Conservation (phyloP, 2,113 vertebrate species). For the Myodes glareolus region DNA sequence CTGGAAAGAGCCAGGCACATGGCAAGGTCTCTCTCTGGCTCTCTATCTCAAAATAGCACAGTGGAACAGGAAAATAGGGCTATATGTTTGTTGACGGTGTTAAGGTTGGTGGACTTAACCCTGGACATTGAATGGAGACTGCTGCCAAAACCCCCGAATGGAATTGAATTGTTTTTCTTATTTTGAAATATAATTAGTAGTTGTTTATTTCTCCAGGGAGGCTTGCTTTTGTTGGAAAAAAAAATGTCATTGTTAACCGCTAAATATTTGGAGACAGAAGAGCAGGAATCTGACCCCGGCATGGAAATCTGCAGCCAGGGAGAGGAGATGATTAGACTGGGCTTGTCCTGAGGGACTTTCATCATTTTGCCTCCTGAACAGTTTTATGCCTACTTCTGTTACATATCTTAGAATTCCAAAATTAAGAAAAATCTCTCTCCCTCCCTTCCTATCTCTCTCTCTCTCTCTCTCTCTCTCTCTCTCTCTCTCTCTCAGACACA, state of each 20-base stretch:
- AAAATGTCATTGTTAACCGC: slow-evolving; percentile 34
- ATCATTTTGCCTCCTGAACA: slow-evolving; percentile 13
- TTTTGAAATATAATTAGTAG: neutral
- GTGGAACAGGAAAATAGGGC: neutral
- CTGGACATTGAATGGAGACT: neutral
- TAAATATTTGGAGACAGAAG: neutral
- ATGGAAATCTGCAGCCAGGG: slow-evolving; percentile 49
- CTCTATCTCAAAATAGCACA: neutral
- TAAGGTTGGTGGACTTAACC: neutral
- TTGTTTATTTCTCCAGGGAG: slow-evolving; percentile 63
- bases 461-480: too few relatives aligned
- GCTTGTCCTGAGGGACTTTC: neutral
- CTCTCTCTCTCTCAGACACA: too few relatives aligned
- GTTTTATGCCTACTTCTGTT: neutral
- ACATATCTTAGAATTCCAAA: neutral
- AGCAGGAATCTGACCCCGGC: slow-evolving; percentile 3
- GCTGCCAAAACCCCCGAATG: slow-evolving; percentile 56
- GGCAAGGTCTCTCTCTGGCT: neutral
- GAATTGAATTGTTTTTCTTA: neutral
- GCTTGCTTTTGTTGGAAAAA: neutral
- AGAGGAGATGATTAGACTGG: neutral
- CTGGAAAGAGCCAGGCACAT: neutral
- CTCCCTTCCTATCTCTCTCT: too few relatives aligned
- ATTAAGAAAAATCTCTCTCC: neutral
- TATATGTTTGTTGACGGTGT: neutral